Percentiles rank a stretch among this genome's conserved stretches.
These are phyloP conservation scores for Zalophus californianus DNA, from an alignment of 2,797 vertebrate genomes.

Conservation along the genomic window DNA sequence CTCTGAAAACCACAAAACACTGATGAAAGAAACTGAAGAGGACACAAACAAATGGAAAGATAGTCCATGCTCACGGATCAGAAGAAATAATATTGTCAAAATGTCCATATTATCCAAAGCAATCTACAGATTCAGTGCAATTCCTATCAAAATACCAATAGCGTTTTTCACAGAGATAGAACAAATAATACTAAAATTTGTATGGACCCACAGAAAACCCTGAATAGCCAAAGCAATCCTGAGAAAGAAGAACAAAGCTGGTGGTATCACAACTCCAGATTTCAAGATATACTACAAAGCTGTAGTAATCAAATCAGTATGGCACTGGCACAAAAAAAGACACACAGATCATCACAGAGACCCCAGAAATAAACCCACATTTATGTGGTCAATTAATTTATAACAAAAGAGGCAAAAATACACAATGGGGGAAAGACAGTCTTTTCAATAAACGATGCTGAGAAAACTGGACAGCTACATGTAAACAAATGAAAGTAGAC, in stretches of 20 bases:
- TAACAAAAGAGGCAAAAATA: not conserved
- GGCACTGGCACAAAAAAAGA: not conserved
- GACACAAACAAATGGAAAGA: not conserved
- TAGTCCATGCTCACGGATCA: not conserved
- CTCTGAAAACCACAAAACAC: too few relatives aligned
- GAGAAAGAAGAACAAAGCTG: not conserved
- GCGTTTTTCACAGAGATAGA: not conserved
- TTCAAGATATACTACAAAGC: not conserved
- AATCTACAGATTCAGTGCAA: not conserved
- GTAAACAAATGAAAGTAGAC: too few relatives aligned
- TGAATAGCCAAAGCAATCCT: not conserved
- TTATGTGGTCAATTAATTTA: not conserved
- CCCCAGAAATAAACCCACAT: not conserved
- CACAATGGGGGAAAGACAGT: not conserved
- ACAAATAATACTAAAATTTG: not conserved
- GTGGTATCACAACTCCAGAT: not conserved
- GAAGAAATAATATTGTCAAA: not conserved
- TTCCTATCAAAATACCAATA: not conserved
- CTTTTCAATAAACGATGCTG: not conserved
- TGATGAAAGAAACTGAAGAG: too few relatives aligned
- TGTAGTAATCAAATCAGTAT: not conserved
- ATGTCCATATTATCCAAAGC: not conserved
- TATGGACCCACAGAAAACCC: not conserved
- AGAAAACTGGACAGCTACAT: not conserved
- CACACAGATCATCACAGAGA: not conserved